A percentile compares a stretch with the other conserved stretches of the same genome.
These are phyloP conservation scores for Merodon equestris DNA, from an alignment of 2,888 invertebrate genomes.

Conservation along the genomic window DNA sequence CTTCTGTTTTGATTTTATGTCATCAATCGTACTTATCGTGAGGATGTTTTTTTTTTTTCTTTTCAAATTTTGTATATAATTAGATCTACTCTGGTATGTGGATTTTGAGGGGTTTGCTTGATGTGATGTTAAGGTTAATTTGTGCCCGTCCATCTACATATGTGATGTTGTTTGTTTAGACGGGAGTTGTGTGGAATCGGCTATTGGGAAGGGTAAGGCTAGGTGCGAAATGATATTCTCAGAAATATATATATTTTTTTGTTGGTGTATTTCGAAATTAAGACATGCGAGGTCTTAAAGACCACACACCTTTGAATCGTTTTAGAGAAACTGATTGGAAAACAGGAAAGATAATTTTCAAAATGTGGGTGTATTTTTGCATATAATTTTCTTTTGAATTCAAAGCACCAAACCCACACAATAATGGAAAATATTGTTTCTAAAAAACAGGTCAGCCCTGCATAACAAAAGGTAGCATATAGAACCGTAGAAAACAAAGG, in stretches of 20 bases:
- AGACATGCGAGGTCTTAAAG: too few species aligned
- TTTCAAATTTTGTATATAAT: slow-evolving; percentile 26
- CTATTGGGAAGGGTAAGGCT: background rate
- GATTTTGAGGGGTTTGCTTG: slow-evolving; percentile 9
- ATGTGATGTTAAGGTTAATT: slow-evolving; percentile 23
- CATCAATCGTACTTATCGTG: slow-evolving; percentile 36
- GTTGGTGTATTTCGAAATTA: too few species aligned
- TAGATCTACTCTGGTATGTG: slow-evolving; percentile 26
- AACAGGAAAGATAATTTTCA: too few species aligned
- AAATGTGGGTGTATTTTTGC: too few species aligned
- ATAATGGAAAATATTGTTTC: too few species aligned
- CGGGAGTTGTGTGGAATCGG: slow-evolving; percentile 2
- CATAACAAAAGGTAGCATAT: too few species aligned
- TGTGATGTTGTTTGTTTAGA: slow-evolving; percentile 8
- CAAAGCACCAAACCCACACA: too few species aligned
- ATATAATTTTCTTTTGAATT: too few species aligned
- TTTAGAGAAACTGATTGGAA: too few species aligned
- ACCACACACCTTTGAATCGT: too few species aligned
- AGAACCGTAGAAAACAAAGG: too few species aligned
- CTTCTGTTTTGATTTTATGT: slow-evolving; percentile 25
- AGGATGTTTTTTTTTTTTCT: slow-evolving; percentile 9
- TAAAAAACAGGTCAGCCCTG: too few species aligned
- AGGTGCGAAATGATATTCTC: slow-evolving; percentile 8
- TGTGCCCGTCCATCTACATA: slow-evolving; percentile 6
- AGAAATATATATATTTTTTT: slow-evolving; percentile 5